phyloP scores from a whole-genome alignment of 2,797 vertebrate genomes.

The Onychomys torridus region DNA sequence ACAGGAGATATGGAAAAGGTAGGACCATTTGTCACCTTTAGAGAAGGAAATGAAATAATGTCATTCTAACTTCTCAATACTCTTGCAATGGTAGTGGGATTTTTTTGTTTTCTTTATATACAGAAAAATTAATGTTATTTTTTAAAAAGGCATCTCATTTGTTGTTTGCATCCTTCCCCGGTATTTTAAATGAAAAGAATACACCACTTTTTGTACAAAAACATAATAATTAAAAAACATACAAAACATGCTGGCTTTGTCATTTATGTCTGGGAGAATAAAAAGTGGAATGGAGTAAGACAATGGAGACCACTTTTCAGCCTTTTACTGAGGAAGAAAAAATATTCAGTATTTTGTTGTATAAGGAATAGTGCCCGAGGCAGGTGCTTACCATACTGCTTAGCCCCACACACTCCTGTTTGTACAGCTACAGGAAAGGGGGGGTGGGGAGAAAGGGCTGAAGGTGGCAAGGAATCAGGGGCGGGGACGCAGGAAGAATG shows the following conservation, averaged over 20 bases:
- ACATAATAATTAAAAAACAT: constrained; percentile 82
- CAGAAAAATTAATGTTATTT: constrained; percentile 74
- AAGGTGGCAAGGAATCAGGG: constrained; percentile 38
- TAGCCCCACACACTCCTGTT: constrained; percentile 70
- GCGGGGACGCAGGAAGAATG: constrained; percentile 28
- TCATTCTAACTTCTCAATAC: constrained; percentile 67
- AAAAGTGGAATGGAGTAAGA: constrained; percentile 59
- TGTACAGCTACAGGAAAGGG: constrained; percentile 78
- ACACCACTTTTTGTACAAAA: constrained; percentile 88
- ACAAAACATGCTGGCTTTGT: constrained; percentile 38
- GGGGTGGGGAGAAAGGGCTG: constrained; percentile 47
- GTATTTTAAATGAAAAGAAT: constrained; percentile 81
- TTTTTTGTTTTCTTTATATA: constrained; percentile 70
- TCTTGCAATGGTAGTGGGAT: constrained; percentile 54
- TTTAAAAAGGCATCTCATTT: constrained; percentile 68
- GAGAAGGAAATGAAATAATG: constrained; percentile 68
- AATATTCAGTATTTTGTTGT: constrained; percentile 83
- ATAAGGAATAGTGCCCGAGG: constrained; percentile 79
- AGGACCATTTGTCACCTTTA: constrained; percentile 44
- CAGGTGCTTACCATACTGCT: constrained; percentile 80
- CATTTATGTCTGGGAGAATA: constrained; percentile 47
- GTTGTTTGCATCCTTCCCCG: constrained; percentile 75
- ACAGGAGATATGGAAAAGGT: neutral
- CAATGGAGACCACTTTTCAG: constrained; percentile 76
- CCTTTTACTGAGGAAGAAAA: constrained; percentile 84